Evolutionary conservation across 2,113 vertebrate genomes (phyloP), one percentile per base, ranked within the genome.

Genomic region (Pterocles burchelli): DNA sequence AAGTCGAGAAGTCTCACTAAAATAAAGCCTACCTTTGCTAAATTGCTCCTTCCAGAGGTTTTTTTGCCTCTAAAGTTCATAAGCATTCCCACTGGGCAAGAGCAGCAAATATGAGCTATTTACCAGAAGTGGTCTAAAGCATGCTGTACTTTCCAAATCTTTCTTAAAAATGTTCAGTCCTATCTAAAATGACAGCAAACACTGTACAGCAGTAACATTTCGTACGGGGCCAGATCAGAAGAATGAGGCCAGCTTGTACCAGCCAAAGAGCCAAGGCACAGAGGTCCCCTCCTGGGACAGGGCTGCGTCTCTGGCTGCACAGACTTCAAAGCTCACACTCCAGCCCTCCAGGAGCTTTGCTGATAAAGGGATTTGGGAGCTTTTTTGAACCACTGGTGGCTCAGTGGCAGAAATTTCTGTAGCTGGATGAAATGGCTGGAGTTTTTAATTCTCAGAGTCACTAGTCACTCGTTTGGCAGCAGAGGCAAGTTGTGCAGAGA

Each of bases 161-260:
- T 90, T 72, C 86, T 92, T 87, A 43, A 90, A 90, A 92, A 92
- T 58, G 54, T 57, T 85, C 83, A 57, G 41, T 72, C 20, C 70
- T 90, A 95, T 65, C 80, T 81, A 89, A 95, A 94, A 72, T 78
- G 83, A 92, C 80, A 89, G 72, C 70, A 84, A 87, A 86, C 61
- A 34, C 10, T 36, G 90, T 80, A 55, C 72, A 92, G 61, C 75
- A 66, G 26, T 15, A 61, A 70, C 12, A 52, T n/a, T 76, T 66
- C 79, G 46, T 74, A 36, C 55, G 55, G 61, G 85, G 74, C 58
- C 92, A 81, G 93, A 82, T 13, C 52, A 81, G 92, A 76, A 94
- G 71, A 93, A 92, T 0, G 7, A 84, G 49, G 88, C 83, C 88
- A 94, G 20, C 87, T 87, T 90, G 66, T 72, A 94, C 4, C 92